These are phyloP conservation scores for Acanthococcus lagerstroemiae DNA, from an alignment of 2,888 invertebrate species.

Conservation along the genomic window DNA sequence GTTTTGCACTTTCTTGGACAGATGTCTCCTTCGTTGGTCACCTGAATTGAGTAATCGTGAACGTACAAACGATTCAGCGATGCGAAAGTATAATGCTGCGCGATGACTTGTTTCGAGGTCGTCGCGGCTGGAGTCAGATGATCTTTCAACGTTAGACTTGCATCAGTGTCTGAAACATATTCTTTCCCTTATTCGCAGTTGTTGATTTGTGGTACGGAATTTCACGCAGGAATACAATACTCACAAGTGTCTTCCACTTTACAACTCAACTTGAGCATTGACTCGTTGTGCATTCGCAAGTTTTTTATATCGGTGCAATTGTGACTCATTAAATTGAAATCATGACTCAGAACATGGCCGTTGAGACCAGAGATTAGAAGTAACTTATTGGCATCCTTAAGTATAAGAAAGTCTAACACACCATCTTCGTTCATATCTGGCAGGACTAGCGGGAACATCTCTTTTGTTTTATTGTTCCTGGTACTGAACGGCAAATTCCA, in stretches of 20 bases:
- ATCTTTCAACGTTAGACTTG: background rate
- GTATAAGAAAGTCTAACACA: background rate
- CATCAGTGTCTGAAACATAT: background rate
- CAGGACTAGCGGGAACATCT: constrained; percentile 8
- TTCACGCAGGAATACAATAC: background rate
- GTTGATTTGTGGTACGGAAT: background rate
- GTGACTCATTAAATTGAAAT: background rate
- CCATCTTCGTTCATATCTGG: constrained; percentile 9
- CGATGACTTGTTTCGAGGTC: background rate
- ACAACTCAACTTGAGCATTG: background rate
- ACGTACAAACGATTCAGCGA: background rate
- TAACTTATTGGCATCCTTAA: constrained; percentile 2
- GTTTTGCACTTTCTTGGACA: constrained; percentile 16
- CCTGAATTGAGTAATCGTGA: background rate
- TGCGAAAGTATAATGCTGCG: background rate
- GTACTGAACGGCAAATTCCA: background rate
- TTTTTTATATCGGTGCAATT: background rate
- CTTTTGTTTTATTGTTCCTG: background rate
- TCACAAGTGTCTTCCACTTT: background rate
- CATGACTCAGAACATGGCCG: background rate
- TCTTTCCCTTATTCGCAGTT: background rate
- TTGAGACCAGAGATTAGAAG: background rate
- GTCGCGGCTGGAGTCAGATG: background rate
- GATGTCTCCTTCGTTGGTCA: constrained; percentile 8
- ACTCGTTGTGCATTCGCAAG: background rate